Conservation (phyloP, 2,888 invertebrate genomes). For the Lapara coniferarum region DNA sequence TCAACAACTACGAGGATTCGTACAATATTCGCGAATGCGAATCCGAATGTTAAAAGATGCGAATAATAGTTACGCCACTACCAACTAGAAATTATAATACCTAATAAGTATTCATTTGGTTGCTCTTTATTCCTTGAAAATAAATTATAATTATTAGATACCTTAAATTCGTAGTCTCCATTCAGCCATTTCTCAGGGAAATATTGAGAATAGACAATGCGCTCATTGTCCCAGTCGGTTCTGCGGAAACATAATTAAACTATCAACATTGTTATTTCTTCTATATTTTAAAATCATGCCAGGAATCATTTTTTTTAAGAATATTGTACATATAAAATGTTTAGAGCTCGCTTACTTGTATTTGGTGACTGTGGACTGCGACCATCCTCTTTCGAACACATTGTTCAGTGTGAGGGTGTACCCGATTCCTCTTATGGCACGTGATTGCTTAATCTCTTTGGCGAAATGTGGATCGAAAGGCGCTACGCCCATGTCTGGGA, state of each 20-base stretch:
- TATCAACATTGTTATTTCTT: no score
- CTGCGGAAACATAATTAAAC: constrained; percentile 64
- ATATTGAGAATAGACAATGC: constrained; percentile 90
- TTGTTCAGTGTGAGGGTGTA: constrained; percentile 88
- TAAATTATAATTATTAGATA: constrained; percentile 36
- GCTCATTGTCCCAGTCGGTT: constrained; percentile 85
- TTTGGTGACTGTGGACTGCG: constrained; percentile 89
- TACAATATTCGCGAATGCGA: no score
- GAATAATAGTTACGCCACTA: no score
- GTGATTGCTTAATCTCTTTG: constrained; percentile 85
- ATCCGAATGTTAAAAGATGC: no score
- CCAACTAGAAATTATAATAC: no score
- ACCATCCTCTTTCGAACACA: constrained; percentile 91
- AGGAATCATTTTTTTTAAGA: no score
- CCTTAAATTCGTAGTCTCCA: constrained; percentile 83
- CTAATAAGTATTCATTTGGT: no score
- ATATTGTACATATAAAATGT: no score
- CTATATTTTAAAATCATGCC: no score
- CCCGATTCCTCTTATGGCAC: constrained; percentile 85
- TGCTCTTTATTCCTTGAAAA: not conserved
- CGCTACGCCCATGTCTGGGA: constrained; percentile 87
- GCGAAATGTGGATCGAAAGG: constrained; percentile 92
- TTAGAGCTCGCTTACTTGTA: constrained; percentile 81
- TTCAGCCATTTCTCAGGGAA: constrained; percentile 91
- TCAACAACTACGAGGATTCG: no score